phyloP scores from a whole-genome alignment of 1,140 invertebrate species.

The Pseudachorutes palmiensis region DNA sequence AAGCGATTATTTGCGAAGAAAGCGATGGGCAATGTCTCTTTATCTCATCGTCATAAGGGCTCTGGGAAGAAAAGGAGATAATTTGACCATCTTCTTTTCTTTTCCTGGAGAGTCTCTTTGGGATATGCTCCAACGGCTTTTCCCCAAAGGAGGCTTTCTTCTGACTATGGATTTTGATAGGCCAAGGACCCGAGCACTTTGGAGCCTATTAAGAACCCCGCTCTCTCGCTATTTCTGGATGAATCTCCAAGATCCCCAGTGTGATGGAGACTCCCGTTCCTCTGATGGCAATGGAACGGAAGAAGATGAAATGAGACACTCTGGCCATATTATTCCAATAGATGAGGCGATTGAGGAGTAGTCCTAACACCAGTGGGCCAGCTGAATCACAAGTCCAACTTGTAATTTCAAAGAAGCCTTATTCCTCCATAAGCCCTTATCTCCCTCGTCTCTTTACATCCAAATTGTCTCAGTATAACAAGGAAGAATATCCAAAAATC shows the following conservation, averaged over 20 bases:
- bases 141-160: not conserved
- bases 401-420: not conserved
- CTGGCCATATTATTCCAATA: slow-evolving; percentile 10
- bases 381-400: not conserved
- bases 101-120: not conserved
- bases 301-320: slow-evolving; percentile 4
- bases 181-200: not conserved
- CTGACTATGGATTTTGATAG: slow-evolving; percentile 4
- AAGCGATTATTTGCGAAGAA: slow-evolving; percentile 3
- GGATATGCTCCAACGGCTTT: not conserved
- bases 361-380: not conserved
- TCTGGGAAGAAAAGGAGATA: not conserved
- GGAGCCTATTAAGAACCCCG: not conserved
- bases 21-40: not conserved
- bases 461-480: not conserved
- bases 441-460: not conserved
- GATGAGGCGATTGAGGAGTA: slow-evolving; percentile 7
- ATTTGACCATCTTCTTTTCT: slow-evolving; percentile 3
- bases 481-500: not conserved
- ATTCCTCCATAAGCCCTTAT: not conserved
- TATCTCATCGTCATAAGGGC: not conserved
- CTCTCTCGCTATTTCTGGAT: not conserved
- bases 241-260: too few relatives aligned
- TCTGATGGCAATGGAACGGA: slow-evolving; percentile 3
- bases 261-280: too few relatives aligned